A percentile compares a stretch with the other conserved stretches of the same genome.
These are phyloP conservation scores for Bombus huntii DNA, from an alignment of 1,140 invertebrate genomes.

Conservation along the genomic window DNA sequence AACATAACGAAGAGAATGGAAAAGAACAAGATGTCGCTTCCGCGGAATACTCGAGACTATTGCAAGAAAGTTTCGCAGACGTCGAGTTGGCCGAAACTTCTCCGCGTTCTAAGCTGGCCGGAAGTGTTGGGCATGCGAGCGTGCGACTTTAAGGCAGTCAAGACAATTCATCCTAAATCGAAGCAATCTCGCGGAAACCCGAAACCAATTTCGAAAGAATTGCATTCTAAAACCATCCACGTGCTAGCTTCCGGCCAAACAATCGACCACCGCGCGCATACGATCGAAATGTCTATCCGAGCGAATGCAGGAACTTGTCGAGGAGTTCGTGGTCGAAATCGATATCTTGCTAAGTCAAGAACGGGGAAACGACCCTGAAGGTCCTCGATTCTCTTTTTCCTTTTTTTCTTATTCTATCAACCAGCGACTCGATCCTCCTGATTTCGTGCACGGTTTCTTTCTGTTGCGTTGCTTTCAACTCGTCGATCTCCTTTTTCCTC, in stretches of 20 bases:
- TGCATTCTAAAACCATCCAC: slow-evolving; percentile 75
- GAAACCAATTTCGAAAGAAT: slow-evolving; percentile 79
- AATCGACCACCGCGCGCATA: slow-evolving; percentile 41
- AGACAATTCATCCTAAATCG: slow-evolving; percentile 71
- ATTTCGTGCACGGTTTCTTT: background rate
- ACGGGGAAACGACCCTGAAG: background rate
- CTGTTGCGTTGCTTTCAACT: background rate
- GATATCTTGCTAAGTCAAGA: slow-evolving; percentile 42
- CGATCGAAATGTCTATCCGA: slow-evolving; percentile 23
- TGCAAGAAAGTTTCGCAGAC: slow-evolving; percentile 33
- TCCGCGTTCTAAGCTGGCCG: slow-evolving; percentile 3
- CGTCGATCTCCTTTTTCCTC: background rate
- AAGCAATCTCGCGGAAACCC: slow-evolving; percentile 74
- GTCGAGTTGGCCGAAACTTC: slow-evolving; percentile 31
- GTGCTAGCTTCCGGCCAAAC: slow-evolving; percentile 64
- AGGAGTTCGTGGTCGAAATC: slow-evolving; percentile 15
- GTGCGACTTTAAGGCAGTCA: slow-evolving; percentile 34
- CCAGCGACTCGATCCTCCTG: no score
- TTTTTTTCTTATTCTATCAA: background rate
- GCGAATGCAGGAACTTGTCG: slow-evolving; percentile 41
- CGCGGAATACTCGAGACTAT: background rate
- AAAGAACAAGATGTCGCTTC: background rate
- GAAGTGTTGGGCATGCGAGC: background rate
- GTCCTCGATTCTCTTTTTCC: background rate
- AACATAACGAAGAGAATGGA: background rate